These are phyloP conservation scores for Albula goreensis DNA, from an alignment of 2,113 vertebrate genomes.

Conservation along the genomic window DNA sequence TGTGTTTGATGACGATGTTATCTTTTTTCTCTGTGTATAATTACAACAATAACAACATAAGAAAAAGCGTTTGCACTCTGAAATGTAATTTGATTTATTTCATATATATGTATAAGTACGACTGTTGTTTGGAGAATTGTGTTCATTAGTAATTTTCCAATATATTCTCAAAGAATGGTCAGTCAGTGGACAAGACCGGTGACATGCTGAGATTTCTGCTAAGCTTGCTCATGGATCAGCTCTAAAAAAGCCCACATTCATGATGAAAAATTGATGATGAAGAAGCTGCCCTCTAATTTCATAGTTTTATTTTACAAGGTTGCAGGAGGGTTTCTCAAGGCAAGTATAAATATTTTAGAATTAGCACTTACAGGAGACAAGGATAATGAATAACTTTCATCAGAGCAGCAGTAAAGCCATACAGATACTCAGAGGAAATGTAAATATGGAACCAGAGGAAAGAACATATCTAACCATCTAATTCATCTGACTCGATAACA, in stretches of 20 bases:
- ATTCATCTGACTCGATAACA: too few relatives aligned
- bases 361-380: not conserved
- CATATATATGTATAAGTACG: too few relatives aligned
- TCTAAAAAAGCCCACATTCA: not conserved
- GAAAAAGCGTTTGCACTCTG: too few relatives aligned
- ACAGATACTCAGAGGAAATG: not conserved
- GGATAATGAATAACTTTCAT: conserved; percentile 16
- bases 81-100: too few relatives aligned
- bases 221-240: not conserved
- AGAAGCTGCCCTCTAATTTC: not conserved
- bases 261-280: conserved; percentile 17
- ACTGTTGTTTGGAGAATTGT: too few relatives aligned
- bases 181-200: too few relatives aligned
- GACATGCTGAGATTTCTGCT: too few relatives aligned
- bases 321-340: not conserved
- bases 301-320: not conserved
- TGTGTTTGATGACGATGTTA: too few relatives aligned
- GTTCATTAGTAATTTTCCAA: too few relatives aligned
- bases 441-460: not conserved
- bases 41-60: too few relatives aligned
- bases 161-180: too few relatives aligned
- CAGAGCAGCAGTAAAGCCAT: not conserved
- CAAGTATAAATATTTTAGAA: conserved; percentile 6
- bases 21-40: too few relatives aligned
- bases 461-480: conserved; percentile 5